phyloP scores from a whole-genome alignment of 2,113 vertebrate genomes.

The Chlorodrepanis virens region DNA sequence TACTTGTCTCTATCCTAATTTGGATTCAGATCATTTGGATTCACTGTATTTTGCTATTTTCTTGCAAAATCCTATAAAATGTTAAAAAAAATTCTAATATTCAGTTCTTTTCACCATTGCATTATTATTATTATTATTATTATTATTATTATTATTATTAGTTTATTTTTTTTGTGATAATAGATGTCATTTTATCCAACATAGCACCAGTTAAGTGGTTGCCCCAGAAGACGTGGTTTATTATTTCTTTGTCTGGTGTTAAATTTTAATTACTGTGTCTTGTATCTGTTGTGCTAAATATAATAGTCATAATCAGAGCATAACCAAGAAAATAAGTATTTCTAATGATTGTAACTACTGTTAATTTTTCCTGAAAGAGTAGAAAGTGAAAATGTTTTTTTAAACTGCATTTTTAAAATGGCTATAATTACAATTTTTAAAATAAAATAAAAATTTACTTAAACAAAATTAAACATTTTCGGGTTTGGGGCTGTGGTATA shows the following conservation, averaged over 20 bases:
- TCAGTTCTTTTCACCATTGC: background rate
- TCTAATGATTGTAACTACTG: background rate
- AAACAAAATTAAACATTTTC: fast-evolving
- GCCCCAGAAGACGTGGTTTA: background rate
- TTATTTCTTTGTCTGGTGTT: background rate
- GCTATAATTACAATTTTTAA: background rate
- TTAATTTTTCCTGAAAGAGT: background rate
- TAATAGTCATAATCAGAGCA: background rate
- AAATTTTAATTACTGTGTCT: background rate
- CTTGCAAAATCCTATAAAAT: background rate
- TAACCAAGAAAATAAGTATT: background rate
- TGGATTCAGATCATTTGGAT: background rate
- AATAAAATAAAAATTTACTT: background rate
- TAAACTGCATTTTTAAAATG: background rate
- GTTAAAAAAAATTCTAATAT: background rate
- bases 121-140: background rate
- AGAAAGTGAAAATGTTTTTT: background rate
- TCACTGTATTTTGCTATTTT: background rate
- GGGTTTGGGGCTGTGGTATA: background rate
- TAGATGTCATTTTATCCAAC: background rate
- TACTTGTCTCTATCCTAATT: background rate
- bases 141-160: background rate
- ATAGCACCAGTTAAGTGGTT: background rate
- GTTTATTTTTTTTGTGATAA: background rate
- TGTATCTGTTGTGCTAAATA: background rate